A percentile compares a stretch with the other conserved stretches of the same genome.
These are phyloP conservation scores for Microplitis mediator DNA, from an alignment of 1,140 invertebrate genomes.

Conservation along the genomic window DNA sequence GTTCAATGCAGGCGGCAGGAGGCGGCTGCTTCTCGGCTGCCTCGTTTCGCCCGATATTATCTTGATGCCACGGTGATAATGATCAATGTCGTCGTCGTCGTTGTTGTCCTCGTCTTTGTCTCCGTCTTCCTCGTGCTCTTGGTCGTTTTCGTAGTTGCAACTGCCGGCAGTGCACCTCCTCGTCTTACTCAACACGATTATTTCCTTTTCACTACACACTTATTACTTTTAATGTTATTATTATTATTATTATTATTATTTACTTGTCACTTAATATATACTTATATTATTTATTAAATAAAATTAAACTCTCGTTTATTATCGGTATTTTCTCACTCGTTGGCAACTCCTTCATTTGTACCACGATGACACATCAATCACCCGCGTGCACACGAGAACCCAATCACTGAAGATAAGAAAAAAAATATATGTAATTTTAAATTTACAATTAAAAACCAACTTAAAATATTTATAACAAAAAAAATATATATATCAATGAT, in stretches of 20 bases:
- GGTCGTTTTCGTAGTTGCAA: constrained; percentile 22
- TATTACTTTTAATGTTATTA: background rate
- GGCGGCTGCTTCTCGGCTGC: constrained; percentile 42
- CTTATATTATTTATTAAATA: background rate
- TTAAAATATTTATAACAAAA: background rate
- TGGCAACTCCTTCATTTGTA: background rate
- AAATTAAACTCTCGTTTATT: background rate
- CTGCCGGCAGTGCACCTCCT: constrained; percentile 7
- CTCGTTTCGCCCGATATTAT: constrained; percentile 53
- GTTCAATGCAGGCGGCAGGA: constrained; percentile 37
- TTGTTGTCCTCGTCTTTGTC: constrained; percentile 1
- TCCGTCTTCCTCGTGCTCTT: constrained; percentile 20
- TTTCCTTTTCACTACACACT: background rate
- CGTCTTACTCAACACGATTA: background rate
- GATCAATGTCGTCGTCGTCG: constrained; percentile 22
- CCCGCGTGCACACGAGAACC: constrained; percentile 2
- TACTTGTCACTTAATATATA: background rate
- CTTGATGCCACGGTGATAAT: constrained; percentile 37
- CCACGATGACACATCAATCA: constrained; percentile 7
- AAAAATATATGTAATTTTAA: background rate
- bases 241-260: background rate
- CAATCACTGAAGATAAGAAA: background rate
- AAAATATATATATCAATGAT: background rate
- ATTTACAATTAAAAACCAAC: too few species aligned
- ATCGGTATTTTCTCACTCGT: background rate